Conservation (phyloP, 2,888 invertebrate genomes). For the Rhagophthalmus giganteus region DNA sequence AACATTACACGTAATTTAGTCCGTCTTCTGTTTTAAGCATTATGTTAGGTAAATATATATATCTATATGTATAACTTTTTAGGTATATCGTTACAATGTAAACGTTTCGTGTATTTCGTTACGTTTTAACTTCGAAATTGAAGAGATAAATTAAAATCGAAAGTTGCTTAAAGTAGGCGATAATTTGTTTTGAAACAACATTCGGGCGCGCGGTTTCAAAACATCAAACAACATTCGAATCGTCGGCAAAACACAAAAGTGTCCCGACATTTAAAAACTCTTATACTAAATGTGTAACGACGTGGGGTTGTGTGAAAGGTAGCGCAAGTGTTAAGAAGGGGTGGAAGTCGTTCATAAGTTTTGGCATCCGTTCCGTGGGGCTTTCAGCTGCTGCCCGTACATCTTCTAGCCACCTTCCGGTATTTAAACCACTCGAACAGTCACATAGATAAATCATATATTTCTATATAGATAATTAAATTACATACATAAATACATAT, state of each 20-base stretch:
- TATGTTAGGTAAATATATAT: too few relatives aligned
- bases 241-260: slow-evolving; percentile 25
- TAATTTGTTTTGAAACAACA: not conserved
- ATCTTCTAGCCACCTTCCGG: slow-evolving; percentile 20
- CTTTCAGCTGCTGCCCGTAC: slow-evolving; percentile 22
- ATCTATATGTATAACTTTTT: too few relatives aligned
- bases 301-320: slow-evolving; percentile 29
- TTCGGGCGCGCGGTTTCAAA: not conserved
- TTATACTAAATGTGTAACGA: slow-evolving; percentile 8
- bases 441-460: slow-evolving; percentile 24
- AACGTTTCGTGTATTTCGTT: too few relatives aligned
- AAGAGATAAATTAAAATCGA: not conserved
- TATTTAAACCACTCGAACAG: slow-evolving; percentile 7
- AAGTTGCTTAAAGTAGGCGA: not conserved
- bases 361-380: slow-evolving; percentile 23
- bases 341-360: slow-evolving; percentile 37
- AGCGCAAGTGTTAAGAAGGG: slow-evolving; percentile 34
- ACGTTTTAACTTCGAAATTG: not conserved
- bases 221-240: slow-evolving; percentile 5
- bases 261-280: slow-evolving; percentile 18
- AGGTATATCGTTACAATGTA: too few relatives aligned
- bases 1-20: too few relatives aligned
- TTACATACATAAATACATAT: slow-evolving; percentile 51
- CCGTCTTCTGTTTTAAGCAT: too few relatives aligned
- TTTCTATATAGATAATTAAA: slow-evolving; percentile 39